Conservation (phyloP, 2,888 invertebrate genomes). For the Cosmia trapezina region DNA sequence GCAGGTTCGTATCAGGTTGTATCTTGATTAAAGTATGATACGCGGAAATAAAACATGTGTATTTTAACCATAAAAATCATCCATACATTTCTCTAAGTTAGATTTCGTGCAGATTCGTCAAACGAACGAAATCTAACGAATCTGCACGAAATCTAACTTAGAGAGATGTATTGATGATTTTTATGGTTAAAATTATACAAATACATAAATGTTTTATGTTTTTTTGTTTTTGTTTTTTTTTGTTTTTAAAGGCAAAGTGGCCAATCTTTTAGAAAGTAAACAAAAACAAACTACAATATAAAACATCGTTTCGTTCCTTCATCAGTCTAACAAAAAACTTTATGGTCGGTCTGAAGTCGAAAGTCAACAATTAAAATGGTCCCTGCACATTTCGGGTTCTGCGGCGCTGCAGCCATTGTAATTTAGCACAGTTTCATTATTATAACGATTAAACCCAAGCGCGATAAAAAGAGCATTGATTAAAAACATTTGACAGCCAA, state of each 20-base stretch:
- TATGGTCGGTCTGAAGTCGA: slow-evolving; percentile 4
- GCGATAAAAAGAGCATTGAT: slow-evolving; percentile 50
- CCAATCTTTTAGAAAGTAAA: background rate
- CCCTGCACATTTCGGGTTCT: slow-evolving; percentile 20
- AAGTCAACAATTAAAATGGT: slow-evolving; percentile 34
- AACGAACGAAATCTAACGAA: too few species aligned
- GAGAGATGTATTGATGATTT: too few species aligned
- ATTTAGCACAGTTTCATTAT: slow-evolving; percentile 73
- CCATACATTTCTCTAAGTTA: too few species aligned
- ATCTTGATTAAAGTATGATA: too few species aligned
- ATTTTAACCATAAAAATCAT: too few species aligned
- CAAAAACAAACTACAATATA: background rate
- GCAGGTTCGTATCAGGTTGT: too few species aligned
- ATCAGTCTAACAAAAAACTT: slow-evolving; percentile 30
- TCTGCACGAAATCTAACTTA: too few species aligned
- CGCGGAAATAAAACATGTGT: too few species aligned
- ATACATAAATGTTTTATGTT: too few species aligned
- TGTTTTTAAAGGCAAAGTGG: background rate
- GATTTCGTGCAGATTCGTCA: too few species aligned
- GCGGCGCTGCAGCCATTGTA: slow-evolving; percentile 49
- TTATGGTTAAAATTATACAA: too few species aligned
- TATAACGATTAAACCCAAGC: slow-evolving; percentile 58
- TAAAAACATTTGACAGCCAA: slow-evolving; percentile 36
- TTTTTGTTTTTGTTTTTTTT: too few species aligned
- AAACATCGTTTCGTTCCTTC: background rate